Evolutionary conservation across 2,113 vertebrate genomes (phyloP).

Genomic region (human): DNA sequence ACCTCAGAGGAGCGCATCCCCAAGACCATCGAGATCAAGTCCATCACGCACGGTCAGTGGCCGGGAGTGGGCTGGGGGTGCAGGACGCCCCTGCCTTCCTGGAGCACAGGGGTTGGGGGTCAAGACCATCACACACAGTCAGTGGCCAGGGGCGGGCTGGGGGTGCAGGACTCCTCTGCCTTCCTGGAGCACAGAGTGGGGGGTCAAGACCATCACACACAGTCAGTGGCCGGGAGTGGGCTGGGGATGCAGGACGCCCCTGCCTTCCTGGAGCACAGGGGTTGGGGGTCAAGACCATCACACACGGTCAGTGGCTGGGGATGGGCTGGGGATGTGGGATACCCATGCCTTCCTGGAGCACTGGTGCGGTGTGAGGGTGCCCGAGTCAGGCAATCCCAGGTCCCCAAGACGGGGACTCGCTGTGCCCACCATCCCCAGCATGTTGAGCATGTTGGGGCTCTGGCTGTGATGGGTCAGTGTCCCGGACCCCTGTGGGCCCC

Average conservation of each 20-base stretch:
- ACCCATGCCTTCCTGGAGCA: not conserved
- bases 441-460: accelerated
- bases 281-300: conserved; percentile 91
- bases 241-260: not conserved
- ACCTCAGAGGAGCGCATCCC: conserved; percentile 94
- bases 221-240: conserved; percentile 81
- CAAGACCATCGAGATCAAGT: conserved; percentile 98
- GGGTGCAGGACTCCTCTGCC: not conserved
- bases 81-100: accelerated
- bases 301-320: conserved; percentile 87
- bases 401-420: accelerated
- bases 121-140: conserved; percentile 97
- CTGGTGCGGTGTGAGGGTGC: not conserved
- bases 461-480: not conserved
- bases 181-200: not conserved
- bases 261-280: not conserved
- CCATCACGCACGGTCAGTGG: conserved; percentile 93
- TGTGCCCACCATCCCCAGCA: accelerated
- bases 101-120: conserved; percentile 49
- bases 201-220: conserved; percentile 95
- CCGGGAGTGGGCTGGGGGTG: not conserved
- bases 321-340: not conserved
- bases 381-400: accelerated
- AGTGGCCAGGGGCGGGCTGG: not conserved
- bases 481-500: not conserved